These are phyloP conservation scores for Apeltes quadracus DNA, from an alignment of 2,113 vertebrate species.

Conservation along the genomic window DNA sequence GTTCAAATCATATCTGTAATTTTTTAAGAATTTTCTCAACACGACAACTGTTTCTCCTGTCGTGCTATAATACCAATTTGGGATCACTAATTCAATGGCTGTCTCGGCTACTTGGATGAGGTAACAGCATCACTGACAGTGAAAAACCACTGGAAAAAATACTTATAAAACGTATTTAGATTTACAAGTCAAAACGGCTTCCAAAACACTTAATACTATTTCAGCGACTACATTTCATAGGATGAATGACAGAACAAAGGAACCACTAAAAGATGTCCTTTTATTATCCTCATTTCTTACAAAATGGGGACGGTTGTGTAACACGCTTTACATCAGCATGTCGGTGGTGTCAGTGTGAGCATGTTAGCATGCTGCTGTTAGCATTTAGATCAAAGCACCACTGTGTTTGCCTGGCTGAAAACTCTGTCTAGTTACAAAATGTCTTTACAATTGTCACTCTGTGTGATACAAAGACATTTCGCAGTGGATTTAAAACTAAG, in stretches of 20 bases:
- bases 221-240: neutral
- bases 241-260: too few species aligned
- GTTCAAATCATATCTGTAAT: neutral
- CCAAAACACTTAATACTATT: neutral
- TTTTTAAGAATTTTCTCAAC: neutral
- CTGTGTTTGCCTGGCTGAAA: neutral
- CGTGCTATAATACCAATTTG: neutral
- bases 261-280: too few species aligned
- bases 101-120: neutral
- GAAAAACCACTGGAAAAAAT: neutral
- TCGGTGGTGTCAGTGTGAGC: neutral
- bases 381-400: neutral
- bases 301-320: neutral
- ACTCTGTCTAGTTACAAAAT: neutral
- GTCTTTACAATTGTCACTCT: slow-evolving; percentile 1
- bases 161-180: neutral
- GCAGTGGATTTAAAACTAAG: neutral
- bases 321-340: neutral
- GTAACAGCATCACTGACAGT: neutral
- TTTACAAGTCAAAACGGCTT: neutral
- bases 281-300: neutral
- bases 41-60: too few species aligned
- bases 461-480: slow-evolving; percentile 3
- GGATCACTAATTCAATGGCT: neutral
- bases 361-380: neutral